These are phyloP conservation scores for Syritta pipiens DNA, from an alignment of 2,888 invertebrate species.

Conservation along the genomic window DNA sequence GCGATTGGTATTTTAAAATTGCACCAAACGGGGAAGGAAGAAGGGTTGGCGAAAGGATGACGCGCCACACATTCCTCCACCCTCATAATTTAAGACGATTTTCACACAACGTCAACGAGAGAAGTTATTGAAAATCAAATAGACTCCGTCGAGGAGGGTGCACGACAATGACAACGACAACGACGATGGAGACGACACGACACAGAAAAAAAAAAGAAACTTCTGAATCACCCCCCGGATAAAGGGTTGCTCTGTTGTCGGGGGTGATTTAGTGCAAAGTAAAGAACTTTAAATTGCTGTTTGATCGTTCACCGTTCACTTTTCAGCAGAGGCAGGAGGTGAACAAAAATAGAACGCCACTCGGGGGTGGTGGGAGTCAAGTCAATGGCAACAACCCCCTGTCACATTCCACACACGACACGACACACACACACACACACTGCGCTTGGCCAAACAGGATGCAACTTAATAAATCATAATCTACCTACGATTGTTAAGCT, in stretches of 20 bases:
- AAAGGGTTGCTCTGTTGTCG: no score
- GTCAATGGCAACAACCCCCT: constrained; percentile 27
- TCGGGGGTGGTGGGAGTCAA: constrained; percentile 20
- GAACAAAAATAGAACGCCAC: constrained; percentile 9
- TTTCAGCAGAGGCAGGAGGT: constrained; percentile 29
- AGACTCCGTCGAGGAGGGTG: constrained; percentile 45
- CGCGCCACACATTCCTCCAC: constrained; percentile 59
- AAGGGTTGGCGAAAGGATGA: constrained; percentile 58
- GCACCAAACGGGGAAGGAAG: constrained; percentile 43
- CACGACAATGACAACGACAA: constrained; percentile 43
- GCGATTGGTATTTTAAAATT: constrained; percentile 69
- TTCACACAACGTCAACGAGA: constrained; percentile 67
- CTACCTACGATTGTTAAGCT: constrained; percentile 65
- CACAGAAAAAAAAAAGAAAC: constrained; percentile 37
- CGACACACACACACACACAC: constrained; percentile 42
- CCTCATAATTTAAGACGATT: constrained; percentile 68
- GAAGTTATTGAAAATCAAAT: constrained; percentile 68
- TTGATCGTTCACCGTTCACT: constrained; percentile 68
- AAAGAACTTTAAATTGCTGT: constrained; percentile 68
- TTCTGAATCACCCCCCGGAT: no score
- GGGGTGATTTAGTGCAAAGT: constrained; percentile 67
- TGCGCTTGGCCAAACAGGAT: constrained; percentile 66
- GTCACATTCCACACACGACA: constrained; percentile 55
- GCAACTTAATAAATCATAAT: constrained; percentile 69
- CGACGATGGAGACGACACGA: no score